Evolutionary conservation across 2,888 invertebrate species (phyloP).

Genomic region (Vandiemenella viatica): DNA sequence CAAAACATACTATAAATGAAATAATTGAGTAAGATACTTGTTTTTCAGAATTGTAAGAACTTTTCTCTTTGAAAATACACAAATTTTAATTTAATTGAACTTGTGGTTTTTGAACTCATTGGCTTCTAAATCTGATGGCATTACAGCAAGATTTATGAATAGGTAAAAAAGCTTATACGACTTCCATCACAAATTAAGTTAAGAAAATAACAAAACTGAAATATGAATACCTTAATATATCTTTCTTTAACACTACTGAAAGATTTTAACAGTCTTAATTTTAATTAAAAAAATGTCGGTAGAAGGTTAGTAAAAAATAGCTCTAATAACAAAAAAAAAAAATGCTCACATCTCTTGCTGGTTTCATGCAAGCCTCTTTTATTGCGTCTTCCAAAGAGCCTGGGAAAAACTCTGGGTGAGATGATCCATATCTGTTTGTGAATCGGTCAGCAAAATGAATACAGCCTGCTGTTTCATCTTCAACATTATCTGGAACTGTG

Average conservation of each 20-base stretch:
- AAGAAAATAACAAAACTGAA: neutral
- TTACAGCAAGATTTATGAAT: too few species aligned
- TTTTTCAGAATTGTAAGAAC: too few species aligned
- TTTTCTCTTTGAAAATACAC: too few species aligned
- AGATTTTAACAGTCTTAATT: neutral
- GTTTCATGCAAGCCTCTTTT: constrained; percentile 74
- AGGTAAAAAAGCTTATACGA: too few species aligned
- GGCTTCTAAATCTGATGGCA: too few species aligned
- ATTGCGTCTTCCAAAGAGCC: constrained; percentile 83
- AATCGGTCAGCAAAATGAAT: constrained; percentile 79
- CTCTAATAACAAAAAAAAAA: neutral
- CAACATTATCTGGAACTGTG: constrained; percentile 80
- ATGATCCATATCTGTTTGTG: constrained; percentile 68
- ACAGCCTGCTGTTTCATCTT: constrained; percentile 72
- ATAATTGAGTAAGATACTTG: too few species aligned
- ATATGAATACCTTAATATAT: neutral
- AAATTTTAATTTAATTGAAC: too few species aligned
- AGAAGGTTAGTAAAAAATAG: neutral
- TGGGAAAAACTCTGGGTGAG: constrained; percentile 80
- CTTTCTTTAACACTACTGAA: neutral
- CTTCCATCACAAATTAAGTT: too few species aligned
- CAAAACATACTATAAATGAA: too few species aligned
- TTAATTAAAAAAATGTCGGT: neutral
- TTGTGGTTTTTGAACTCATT: too few species aligned
- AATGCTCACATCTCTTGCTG: constrained; percentile 67